These are phyloP conservation scores for Gymnoscopelus braueri DNA, from an alignment of 2,797 vertebrate species.

Conservation along the genomic window DNA sequence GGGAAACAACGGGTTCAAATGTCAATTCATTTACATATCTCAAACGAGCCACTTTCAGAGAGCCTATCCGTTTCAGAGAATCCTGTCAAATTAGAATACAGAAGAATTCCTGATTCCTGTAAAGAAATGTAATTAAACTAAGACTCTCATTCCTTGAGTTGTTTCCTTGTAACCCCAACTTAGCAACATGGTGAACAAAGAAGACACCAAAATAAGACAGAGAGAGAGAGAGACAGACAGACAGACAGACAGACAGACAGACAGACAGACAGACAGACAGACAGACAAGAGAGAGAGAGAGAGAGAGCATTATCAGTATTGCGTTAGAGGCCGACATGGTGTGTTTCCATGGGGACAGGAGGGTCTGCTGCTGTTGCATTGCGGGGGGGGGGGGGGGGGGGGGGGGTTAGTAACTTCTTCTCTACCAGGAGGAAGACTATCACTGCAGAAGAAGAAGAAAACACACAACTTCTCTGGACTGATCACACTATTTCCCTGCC, in stretches of 20 bases:
- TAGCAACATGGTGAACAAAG: not conserved
- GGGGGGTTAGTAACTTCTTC: no score
- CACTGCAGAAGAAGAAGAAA: conserved; percentile 35
- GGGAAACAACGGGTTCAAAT: no score
- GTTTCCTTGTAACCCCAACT: not conserved
- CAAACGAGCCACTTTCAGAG: no score
- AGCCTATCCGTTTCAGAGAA: no score
- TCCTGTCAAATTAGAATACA: no score
- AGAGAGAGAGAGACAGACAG: conserved; percentile 32
- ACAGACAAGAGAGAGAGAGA: conserved; percentile 11
- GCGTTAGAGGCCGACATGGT: not conserved
- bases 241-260: not conserved
- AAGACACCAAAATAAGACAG: conserved; percentile 4
- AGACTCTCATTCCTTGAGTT: no score
- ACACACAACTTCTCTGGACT: conserved; percentile 15
- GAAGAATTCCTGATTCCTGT: no score
- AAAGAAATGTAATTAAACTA: no score
- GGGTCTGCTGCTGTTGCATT: conserved; percentile 34
- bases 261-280: conserved; percentile 20
- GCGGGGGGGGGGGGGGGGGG: no score
- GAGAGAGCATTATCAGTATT: not conserved
- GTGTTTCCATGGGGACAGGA: conserved; percentile 7
- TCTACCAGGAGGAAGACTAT: no score
- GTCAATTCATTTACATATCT: no score
- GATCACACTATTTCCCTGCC: conserved; percentile 13